phyloP scores from a whole-genome alignment of 2,113 vertebrate species.

The Corydoras maculifer region DNA sequence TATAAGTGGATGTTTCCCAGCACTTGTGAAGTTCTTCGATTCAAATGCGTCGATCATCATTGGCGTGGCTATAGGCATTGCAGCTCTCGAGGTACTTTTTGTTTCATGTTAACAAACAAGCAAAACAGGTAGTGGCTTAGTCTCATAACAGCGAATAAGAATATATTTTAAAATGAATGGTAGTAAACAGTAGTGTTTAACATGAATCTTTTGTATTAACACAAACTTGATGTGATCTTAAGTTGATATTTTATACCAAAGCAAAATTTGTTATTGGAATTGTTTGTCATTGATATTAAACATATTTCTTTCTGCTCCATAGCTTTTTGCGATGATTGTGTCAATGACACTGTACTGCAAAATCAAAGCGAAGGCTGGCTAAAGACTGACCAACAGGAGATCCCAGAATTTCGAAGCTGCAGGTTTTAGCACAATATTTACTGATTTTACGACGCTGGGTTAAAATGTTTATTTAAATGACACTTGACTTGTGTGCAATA shows the following conservation, averaged over 20 bases:
- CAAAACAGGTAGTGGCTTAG: too few species aligned
- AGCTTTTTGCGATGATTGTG: conserved; percentile 64
- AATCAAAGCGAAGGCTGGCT: conserved; percentile 46
- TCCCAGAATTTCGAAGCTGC: not conserved
- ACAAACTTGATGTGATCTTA: too few species aligned
- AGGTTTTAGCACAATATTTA: not conserved
- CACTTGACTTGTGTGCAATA: too few species aligned
- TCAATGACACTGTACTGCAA: conserved; percentile 62
- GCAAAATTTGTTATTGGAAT: too few species aligned
- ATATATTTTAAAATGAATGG: too few species aligned
- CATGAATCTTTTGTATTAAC: too few species aligned
- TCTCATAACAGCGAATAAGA: too few species aligned
- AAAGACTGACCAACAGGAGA: conserved; percentile 13
- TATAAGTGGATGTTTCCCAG: conserved; percentile 56
- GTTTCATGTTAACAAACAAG: not conserved
- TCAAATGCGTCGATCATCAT: conserved; percentile 58
- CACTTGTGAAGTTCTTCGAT: conserved; percentile 54
- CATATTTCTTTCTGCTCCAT: not conserved
- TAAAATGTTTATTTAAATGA: too few species aligned
- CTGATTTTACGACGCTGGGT: too few species aligned
- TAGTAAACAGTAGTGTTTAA: too few species aligned
- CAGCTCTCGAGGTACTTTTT: conserved; percentile 65
- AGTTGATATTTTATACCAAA: too few species aligned
- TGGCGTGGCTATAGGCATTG: conserved; percentile 64
- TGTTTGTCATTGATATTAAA: too few species aligned